Base-by-base conservation (phyloP, 2,113 vertebrate genomes). In the Forbesichthys agassizii region DNA sequence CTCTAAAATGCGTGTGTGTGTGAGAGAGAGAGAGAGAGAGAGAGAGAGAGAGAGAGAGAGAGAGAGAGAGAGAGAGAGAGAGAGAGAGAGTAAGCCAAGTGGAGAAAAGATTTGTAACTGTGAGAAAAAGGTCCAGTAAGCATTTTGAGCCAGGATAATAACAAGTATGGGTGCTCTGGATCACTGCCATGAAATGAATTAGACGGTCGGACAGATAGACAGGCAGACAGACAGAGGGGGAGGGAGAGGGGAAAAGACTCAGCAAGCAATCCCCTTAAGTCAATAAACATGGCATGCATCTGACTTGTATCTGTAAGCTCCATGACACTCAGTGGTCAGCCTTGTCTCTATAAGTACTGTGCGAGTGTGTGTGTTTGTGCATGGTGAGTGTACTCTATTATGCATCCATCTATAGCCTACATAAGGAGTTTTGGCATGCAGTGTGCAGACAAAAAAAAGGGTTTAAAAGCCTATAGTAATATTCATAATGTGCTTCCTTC, bases 71-170 rank as follows among this genome's bases (percentile, higher is more conserved):
- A 9, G 20, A 33, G 56, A 58, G 56, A 33, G 48, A 49, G 48
- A 12, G 8, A 49, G 48, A 49, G 8, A 5, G 55, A 10, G 14
- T 16, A 10, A 12, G 48, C 8, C 6, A n/a, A 13, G 11, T 13
- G 53, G 6, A 55, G 53, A 16, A 13, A 13, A 14, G 53, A 1
- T 14, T 1, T 55, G 9, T 55, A 8, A 58, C 18, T 11, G 61
- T 36, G 33, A 16, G 33, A 16, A 33, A 33, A 11, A 16, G 27
- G 51, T 70, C 79, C 74, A 66, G 71, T 71, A 66, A 87, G 86
- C 93, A 93, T 92, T 95, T 91, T 94, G 91, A 90, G 82, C 93
- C 93, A 91, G 93, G 93, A 93, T 94, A 97, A 98, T 98, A 97
- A 97, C 92, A 92, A 90, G 85, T 92, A 94, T 90, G 91, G 93